Conservation (phyloP, 2,797 vertebrate species). For the Sebastes variabilis region DNA sequence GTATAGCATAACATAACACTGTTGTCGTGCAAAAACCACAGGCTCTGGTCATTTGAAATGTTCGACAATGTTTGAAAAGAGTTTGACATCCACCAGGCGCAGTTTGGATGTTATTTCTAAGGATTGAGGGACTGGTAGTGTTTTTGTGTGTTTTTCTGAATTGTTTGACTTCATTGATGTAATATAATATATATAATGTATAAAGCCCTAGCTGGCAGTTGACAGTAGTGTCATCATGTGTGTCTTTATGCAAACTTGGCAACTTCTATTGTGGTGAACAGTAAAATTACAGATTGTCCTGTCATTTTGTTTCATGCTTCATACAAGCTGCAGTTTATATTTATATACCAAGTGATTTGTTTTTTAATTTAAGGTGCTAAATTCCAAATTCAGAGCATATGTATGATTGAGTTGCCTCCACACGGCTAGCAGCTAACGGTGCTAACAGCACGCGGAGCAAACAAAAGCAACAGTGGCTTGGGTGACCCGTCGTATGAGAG, state of each 20-base stretch:
- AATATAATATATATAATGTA: neutral
- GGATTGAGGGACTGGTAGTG: neutral
- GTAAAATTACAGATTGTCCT: neutral
- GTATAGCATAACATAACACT: neutral
- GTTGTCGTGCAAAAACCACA: neutral
- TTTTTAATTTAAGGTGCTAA: too few relatives aligned
- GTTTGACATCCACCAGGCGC: neutral
- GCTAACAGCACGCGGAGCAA: neutral
- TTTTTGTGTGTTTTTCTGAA: neutral
- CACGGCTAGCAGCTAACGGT: neutral
- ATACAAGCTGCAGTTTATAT: too few relatives aligned
- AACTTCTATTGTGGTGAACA: neutral
- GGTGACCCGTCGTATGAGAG: fast-evolving
- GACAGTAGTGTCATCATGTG: too few relatives aligned
- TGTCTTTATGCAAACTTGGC: neutral
- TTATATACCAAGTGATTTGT: too few relatives aligned
- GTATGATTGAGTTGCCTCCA: neutral
- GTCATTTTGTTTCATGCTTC: neutral
- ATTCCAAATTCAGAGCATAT: too few relatives aligned
- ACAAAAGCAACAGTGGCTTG: fast-evolving
- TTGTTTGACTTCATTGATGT: neutral
- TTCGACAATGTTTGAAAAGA: neutral
- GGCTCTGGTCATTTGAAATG: neutral
- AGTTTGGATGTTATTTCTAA: neutral
- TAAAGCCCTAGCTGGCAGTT: neutral